phyloP scores from a whole-genome alignment of 2,888 invertebrate genomes.

The Mythimna ferrago region DNA sequence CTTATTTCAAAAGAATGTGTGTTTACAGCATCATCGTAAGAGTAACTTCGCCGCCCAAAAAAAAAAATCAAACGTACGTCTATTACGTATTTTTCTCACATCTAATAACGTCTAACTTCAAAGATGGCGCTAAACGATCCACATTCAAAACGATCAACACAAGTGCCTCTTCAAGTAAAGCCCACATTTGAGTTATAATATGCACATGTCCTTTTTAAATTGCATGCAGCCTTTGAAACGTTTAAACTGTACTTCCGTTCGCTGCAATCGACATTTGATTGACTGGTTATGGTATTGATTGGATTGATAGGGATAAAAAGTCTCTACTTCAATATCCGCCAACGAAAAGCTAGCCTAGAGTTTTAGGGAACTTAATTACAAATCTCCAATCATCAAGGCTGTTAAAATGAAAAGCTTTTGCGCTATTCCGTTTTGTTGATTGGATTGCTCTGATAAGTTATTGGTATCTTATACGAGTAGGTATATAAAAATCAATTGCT shows the following conservation, averaged over 20 bases:
- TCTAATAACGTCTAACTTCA: neutral
- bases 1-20: neutral
- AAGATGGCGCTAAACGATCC: slow-evolving; percentile 3
- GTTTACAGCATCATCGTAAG: neutral
- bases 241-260: slow-evolving; percentile 45
- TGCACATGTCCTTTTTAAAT: slow-evolving; percentile 26
- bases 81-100: neutral
- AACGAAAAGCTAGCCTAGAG: slow-evolving; percentile 44
- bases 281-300: slow-evolving; percentile 59
- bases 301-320: slow-evolving; percentile 57
- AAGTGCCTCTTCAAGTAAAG: slow-evolving; percentile 1
- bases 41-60: neutral
- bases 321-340: slow-evolving; percentile 57
- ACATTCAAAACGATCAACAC: slow-evolving; percentile 1
- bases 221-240: slow-evolving; percentile 33
- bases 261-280: slow-evolving; percentile 60
- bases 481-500: too few species aligned
- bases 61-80: neutral
- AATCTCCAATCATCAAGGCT: slow-evolving; percentile 40
- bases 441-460: slow-evolving; percentile 18
- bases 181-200: neutral
- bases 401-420: slow-evolving; percentile 38
- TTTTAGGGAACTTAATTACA: slow-evolving; percentile 59
- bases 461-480: neutral
- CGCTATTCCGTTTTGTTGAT: slow-evolving; percentile 21